These are phyloP conservation scores for Baccha elongata DNA, from an alignment of 2,888 invertebrate species.

Conservation along the genomic window DNA sequence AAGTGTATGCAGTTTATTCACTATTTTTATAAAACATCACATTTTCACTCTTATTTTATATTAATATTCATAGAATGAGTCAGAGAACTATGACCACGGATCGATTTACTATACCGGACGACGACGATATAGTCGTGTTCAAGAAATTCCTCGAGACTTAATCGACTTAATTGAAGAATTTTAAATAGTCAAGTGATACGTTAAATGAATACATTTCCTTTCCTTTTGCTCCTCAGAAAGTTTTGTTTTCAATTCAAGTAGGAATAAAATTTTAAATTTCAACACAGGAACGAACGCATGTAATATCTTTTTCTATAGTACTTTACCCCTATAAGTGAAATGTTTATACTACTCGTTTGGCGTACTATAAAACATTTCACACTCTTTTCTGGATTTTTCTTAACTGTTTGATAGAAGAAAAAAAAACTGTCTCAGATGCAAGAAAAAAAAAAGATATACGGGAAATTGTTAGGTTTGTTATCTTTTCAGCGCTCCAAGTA, in stretches of 20 bases:
- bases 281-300: constrained; percentile 17
- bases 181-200: constrained; percentile 58
- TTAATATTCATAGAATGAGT: constrained; percentile 72
- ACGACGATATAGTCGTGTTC: neutral
- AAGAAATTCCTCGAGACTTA: constrained; percentile 54
- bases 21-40: constrained; percentile 61
- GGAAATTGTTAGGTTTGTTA: constrained; percentile 51
- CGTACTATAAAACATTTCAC: constrained; percentile 55
- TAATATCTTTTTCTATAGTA: constrained; percentile 21
- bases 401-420: constrained; percentile 5
- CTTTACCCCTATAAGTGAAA: constrained; percentile 52
- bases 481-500: constrained; percentile 42
- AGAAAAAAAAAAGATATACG: neutral
- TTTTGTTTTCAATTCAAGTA: constrained; percentile 6
- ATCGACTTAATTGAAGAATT: constrained; percentile 63
- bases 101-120: constrained; percentile 34
- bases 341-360: constrained; percentile 45
- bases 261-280: constrained; percentile 55
- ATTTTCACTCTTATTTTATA: constrained; percentile 56
- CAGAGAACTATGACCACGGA: constrained; percentile 62
- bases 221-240: neutral
- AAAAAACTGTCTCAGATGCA: constrained; percentile 5
- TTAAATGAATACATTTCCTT: constrained; percentile 46
- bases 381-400: constrained; percentile 39
- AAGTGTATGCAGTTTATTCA: no score